Conservation (phyloP, 2,797 vertebrate genomes). For the Bovichtus variegatus region DNA sequence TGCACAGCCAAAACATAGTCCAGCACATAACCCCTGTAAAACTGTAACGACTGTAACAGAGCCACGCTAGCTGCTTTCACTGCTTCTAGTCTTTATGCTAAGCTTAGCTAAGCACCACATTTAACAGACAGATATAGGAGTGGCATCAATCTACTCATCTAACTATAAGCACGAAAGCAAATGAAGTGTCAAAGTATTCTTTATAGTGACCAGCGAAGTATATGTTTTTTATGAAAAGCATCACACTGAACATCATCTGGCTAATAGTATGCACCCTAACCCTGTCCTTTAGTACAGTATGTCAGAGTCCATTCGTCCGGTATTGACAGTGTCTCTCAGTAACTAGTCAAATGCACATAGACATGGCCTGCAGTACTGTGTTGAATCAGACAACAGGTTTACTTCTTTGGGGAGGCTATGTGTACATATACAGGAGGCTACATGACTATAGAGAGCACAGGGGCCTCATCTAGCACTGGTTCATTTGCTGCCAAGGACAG, state of each 20-base stretch:
- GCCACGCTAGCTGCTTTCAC: neutral
- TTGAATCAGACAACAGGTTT: neutral
- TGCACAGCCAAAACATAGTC: neutral
- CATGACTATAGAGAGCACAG: conserved; percentile 1
- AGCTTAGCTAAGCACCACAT: neutral
- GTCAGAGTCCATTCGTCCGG: neutral
- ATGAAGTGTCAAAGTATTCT: neutral
- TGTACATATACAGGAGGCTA: neutral
- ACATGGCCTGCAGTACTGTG: neutral
- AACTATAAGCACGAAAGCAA: neutral
- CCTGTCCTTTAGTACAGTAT: neutral
- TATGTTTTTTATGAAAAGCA: neutral
- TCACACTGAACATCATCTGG: neutral
- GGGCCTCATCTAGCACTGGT: neutral
- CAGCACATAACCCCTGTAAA: neutral
- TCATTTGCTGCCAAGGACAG: conserved; percentile 38
- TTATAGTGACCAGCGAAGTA: neutral
- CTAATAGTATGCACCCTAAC: neutral
- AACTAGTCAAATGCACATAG: neutral
- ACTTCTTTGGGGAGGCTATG: neutral
- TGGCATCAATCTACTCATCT: neutral
- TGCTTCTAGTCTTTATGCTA: neutral
- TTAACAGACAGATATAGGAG: neutral
- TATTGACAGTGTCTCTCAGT: neutral
- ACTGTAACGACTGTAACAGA: neutral